Percentiles rank a stretch among this genome's conserved stretches.
These are phyloP conservation scores for Xenopus laevis DNA, from an alignment of 2,113 vertebrate genomes.

Conservation along the genomic window DNA sequence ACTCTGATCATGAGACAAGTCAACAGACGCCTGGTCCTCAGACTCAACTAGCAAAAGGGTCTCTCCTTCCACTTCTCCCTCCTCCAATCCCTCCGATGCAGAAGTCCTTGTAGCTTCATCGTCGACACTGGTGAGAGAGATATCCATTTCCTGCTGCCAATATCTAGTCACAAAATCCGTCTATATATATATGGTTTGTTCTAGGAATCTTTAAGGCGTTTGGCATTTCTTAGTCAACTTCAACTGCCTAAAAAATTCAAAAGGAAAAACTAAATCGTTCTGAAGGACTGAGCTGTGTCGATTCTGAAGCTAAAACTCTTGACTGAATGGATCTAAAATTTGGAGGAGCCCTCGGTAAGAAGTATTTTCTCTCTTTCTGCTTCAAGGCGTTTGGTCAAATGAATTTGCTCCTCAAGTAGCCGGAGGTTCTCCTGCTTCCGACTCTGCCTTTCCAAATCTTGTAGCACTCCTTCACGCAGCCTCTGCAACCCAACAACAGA, in stretches of 20 bases:
- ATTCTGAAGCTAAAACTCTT: too few relatives aligned
- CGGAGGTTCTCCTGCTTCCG: conserved; percentile 81
- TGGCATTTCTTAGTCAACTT: background rate
- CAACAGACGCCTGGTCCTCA: conserved; percentile 90
- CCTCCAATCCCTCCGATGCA: conserved; percentile 88
- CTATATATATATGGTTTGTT: background rate
- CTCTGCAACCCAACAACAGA: conserved; percentile 67
- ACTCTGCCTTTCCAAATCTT: conserved; percentile 80
- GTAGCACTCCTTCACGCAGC: conserved; percentile 79
- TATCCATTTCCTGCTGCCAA: conserved; percentile 71
- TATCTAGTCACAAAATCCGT: too few relatives aligned
- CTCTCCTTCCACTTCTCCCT: conserved; percentile 95
- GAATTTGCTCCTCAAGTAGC: conserved; percentile 78
- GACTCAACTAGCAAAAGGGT: conserved; percentile 92
- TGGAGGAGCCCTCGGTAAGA: conserved; percentile 47
- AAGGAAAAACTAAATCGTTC: too few relatives aligned
- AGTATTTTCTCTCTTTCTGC: conserved; percentile 62
- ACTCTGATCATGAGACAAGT: conserved; percentile 93
- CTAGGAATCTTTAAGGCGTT: background rate
- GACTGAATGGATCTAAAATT: conserved; percentile 44
- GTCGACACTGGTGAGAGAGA: conserved; percentile 65
- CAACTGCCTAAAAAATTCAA: background rate
- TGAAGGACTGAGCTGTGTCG: too few relatives aligned
- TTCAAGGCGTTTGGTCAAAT: conserved; percentile 74
- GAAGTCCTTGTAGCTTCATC: conserved; percentile 84